Evolutionary conservation across 1,140 invertebrate genomes (phyloP).

Genomic region (Tetramorium simillimum): DNA sequence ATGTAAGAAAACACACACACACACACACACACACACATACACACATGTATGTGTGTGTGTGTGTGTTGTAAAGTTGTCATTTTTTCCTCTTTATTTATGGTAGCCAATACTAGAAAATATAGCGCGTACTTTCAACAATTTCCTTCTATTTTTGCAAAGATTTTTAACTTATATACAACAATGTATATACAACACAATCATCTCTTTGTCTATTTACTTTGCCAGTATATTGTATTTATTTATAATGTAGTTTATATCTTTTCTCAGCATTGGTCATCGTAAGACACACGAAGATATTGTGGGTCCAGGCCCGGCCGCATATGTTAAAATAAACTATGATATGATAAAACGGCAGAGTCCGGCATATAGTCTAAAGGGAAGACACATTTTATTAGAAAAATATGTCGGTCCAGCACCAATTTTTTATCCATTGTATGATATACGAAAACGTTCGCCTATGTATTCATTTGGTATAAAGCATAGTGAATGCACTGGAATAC

Average conservation of each 20-base stretch:
- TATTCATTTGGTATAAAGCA: slow-evolving; percentile 81
- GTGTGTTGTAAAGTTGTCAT: too few species aligned
- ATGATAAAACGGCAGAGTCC: slow-evolving; percentile 75
- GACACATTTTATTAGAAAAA: slow-evolving; percentile 29
- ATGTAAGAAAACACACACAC: too few species aligned
- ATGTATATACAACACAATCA: slow-evolving; percentile 14
- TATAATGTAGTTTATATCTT: slow-evolving; percentile 3
- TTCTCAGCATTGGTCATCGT: slow-evolving; percentile 49
- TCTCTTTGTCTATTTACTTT: slow-evolving; percentile 50
- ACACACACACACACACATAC: too few species aligned
- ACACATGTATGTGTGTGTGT: too few species aligned
- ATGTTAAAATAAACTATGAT: slow-evolving; percentile 70
- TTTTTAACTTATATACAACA: too few species aligned
- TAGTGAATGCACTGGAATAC: slow-evolving; percentile 76
- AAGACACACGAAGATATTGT: slow-evolving; percentile 5
- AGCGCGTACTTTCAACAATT: too few species aligned
- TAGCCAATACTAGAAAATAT: too few species aligned
- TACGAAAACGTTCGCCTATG: slow-evolving; percentile 71
- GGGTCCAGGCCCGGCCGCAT: slow-evolving; percentile 81
- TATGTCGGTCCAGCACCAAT: slow-evolving; percentile 76
- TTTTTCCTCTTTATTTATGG: too few species aligned
- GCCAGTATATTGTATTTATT: slow-evolving; percentile 40
- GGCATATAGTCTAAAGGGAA: slow-evolving; percentile 76
- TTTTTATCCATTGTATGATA: slow-evolving; percentile 73
- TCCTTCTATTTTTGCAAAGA: too few species aligned